A percentile compares a stretch with the other conserved stretches of the same genome.
Evolutionary conservation across 1,140 invertebrate genomes (phyloP).

Genomic region (Sminthurides bifidus): DNA sequence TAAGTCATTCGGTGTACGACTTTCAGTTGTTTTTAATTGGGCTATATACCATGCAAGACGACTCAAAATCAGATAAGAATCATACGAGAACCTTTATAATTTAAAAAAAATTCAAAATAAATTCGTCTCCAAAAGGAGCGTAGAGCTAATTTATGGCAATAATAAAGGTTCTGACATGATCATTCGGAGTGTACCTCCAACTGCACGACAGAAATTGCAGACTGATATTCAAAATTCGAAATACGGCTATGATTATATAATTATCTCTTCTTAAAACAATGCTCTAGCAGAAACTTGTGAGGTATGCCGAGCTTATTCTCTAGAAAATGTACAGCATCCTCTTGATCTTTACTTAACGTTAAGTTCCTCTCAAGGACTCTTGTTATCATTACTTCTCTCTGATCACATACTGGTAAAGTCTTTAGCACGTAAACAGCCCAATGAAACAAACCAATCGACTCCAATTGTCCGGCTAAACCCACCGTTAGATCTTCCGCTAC

Average conservation of each 20-base stretch:
- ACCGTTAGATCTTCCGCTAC: conserved; percentile 9
- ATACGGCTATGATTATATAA: background rate
- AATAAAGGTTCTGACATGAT: too few species aligned
- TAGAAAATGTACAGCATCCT: conserved; percentile 1
- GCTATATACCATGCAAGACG: too few species aligned
- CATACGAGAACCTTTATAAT: too few species aligned
- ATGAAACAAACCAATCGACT: conserved; percentile 16
- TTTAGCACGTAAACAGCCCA: conserved; percentile 20
- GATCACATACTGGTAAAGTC: background rate
- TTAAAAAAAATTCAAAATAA: too few species aligned
- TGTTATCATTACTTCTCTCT: conserved; percentile 5
- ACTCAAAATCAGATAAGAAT: too few species aligned
- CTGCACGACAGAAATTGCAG: too few species aligned
- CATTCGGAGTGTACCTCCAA: too few species aligned
- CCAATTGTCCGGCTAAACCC: conserved; percentile 16
- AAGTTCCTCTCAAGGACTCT: conserved; percentile 13
- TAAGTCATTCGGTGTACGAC: too few species aligned
- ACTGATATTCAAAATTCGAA: background rate
- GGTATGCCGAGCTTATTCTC: background rate
- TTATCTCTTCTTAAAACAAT: background rate
- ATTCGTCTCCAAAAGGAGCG: too few species aligned
- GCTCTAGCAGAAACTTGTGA: background rate
- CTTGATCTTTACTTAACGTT: background rate
- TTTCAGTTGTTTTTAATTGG: too few species aligned
- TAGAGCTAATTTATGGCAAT: too few species aligned